Evolutionary conservation across 2,888 invertebrate species (phyloP), one percentile per base, ranked within the genome.

Genomic region (Pegoplata infirma): DNA sequence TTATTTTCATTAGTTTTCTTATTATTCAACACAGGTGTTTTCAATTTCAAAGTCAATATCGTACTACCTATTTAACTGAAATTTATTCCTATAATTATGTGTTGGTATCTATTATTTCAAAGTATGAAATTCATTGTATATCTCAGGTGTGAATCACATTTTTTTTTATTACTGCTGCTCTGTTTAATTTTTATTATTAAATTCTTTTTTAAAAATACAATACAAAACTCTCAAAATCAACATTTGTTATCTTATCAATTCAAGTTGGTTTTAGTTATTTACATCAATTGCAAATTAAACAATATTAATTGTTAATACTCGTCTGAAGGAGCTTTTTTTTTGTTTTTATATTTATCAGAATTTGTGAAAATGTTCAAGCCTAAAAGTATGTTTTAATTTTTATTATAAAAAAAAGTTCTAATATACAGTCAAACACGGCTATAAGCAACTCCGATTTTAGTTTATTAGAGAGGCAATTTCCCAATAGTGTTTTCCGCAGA

Each of bases 171-270:
- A 36, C 14, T 47, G 10, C 28, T 8, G 19, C 3, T n/a, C 5
- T 21, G 51, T 56, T 6, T 10, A 21, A 28, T 47, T 25, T 28
- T 61, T 59, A 23, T 56, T 67, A 21, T 28, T 59, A n/a, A 12
- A 0, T 12, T 23, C 21, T 44, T 14, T 44, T 59, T 66, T n/a
- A n/a, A n/a, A n/a, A n/a, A n/a, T n/a, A n/a, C n/a, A n/a, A n/a
- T n/a, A 16, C 16, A 28, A 56, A 63, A 49, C 16, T 17, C 25
- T 51, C 36, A 14, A 63, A 5, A 36, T 5, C n/a, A 32, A 12
- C n/a, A 5, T 53, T 56, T 72, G 25, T 73, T 74, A 74, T 59
- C 66, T 74, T 74, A 67, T 61, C 67, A 67, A 61, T 58, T 40
- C 28, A 16, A 51, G 28, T 23, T n/a, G n/a, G n/a, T n/a, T n/a